A percentile compares a stretch with the other conserved stretches of the same genome.
Conservation (phyloP, 2,888 invertebrate genomes). For the Cheilosia vernalis region DNA sequence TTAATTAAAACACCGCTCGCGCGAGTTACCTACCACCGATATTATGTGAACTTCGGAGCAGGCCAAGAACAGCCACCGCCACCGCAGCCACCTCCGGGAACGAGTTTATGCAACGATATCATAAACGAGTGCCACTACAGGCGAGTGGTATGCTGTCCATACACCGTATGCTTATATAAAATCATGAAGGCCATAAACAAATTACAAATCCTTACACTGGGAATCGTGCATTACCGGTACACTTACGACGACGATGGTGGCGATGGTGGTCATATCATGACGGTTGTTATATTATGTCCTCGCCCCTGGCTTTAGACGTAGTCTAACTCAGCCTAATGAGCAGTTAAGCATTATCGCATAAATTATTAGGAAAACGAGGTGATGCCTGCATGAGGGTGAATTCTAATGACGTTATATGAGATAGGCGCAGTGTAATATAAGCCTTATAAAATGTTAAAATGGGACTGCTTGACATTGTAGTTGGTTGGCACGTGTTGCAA, state of each 20-base stretch:
- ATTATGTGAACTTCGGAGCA: slow-evolving; percentile 17
- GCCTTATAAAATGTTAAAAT: slow-evolving; percentile 27
- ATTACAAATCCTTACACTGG: slow-evolving; percentile 67
- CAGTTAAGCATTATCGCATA: slow-evolving; percentile 63
- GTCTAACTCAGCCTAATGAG: slow-evolving; percentile 55
- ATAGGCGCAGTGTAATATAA: slow-evolving; percentile 10
- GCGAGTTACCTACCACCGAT: slow-evolving; percentile 34
- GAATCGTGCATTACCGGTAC: slow-evolving; percentile 59
- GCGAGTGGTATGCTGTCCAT: slow-evolving; percentile 42
- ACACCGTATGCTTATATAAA: slow-evolving; percentile 21
- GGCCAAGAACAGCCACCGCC: background rate
- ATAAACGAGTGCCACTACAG: slow-evolving; percentile 59
- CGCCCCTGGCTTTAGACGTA: slow-evolving; percentile 36
- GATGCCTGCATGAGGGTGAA: slow-evolving; percentile 15
- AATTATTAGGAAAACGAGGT: slow-evolving; percentile 43
- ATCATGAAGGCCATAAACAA: slow-evolving; percentile 68
- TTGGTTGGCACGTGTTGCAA: background rate
- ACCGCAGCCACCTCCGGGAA: slow-evolving; percentile 30
- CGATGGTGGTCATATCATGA: slow-evolving; percentile 47
- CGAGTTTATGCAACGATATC: slow-evolving; percentile 69
- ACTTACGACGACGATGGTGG: background rate
- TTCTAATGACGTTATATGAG: slow-evolving; percentile 33
- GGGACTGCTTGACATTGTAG: background rate
- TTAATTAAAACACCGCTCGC: slow-evolving; percentile 69
- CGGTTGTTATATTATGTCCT: slow-evolving; percentile 38